These are phyloP conservation scores for Drosophila sproati DNA, from an alignment of 1,140 invertebrate species.

Conservation along the genomic window DNA sequence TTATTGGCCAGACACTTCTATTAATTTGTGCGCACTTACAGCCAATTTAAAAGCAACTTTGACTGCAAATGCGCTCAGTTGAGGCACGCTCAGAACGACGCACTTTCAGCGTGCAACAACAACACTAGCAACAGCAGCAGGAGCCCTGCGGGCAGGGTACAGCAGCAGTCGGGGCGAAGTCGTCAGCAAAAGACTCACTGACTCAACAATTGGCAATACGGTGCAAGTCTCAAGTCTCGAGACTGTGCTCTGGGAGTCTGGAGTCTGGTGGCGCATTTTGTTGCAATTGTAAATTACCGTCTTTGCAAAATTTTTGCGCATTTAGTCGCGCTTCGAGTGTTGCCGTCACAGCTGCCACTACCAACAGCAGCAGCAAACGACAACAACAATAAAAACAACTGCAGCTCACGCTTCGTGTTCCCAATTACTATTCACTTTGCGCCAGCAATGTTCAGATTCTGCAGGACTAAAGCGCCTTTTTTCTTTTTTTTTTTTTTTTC, in stretches of 20 bases:
- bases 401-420: conserved; percentile 30
- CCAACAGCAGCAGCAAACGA: conserved; percentile 13
- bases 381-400: neutral
- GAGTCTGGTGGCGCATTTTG: conserved; percentile 32
- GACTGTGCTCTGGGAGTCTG: neutral
- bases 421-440: conserved; percentile 83
- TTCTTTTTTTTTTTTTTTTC: neutral
- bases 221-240: conserved; percentile 7
- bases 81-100: neutral
- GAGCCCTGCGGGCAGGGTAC: conserved; percentile 53
- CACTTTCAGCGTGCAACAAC: conserved; percentile 1
- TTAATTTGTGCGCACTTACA: conserved; percentile 33
- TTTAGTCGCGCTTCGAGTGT: conserved; percentile 82
- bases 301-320: conserved; percentile 82
- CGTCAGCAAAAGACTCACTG: conserved; percentile 7
- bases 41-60: conserved; percentile 32
- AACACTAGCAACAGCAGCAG: too few relatives aligned
- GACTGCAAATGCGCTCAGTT: conserved; percentile 12
- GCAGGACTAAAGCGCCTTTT: conserved; percentile 69
- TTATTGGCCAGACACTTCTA: too few relatives aligned
- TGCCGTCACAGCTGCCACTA: conserved; percentile 72
- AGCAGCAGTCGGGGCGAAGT: conserved; percentile 26
- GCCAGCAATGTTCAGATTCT: conserved; percentile 39
- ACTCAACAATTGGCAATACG: conserved; percentile 25
- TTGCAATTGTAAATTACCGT: conserved; percentile 82